phyloP scores from a whole-genome alignment of 2,797 vertebrate species.

The Helarctos malayanus region DNA sequence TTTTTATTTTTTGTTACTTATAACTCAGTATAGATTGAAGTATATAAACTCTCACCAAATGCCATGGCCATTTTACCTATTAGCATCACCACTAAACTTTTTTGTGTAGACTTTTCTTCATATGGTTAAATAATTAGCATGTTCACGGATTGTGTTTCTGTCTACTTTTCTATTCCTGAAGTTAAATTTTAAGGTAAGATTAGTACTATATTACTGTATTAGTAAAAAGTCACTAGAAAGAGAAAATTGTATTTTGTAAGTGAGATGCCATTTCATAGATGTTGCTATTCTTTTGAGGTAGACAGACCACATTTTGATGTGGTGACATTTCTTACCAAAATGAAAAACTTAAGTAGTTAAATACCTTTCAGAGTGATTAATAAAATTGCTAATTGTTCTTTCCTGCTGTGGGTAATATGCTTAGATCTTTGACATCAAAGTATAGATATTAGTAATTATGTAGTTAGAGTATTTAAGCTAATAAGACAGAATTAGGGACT shows the following conservation, averaged over 20 bases:
- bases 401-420: not conserved
- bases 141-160: constrained; percentile 26
- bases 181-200: not conserved
- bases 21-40: not conserved
- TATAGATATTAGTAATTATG: not conserved
- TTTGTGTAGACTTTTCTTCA: not conserved
- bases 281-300: not conserved
- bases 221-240: constrained; percentile 34
- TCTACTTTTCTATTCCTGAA: constrained; percentile 33
- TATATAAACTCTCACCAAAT: not conserved
- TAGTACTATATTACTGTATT: not conserved
- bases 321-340: constrained; percentile 43
- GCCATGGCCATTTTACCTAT: not conserved
- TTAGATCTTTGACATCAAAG: constrained; percentile 33
- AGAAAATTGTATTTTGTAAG: not conserved
- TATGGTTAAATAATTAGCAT: constrained; percentile 46
- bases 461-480: constrained; percentile 49
- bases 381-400: constrained; percentile 34
- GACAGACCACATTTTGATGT: not conserved
- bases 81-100: not conserved
- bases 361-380: constrained; percentile 21
- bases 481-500: not conserved
- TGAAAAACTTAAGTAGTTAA: constrained; percentile 32
- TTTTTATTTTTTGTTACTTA: not conserved
- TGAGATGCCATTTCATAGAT: not conserved